These are phyloP conservation scores for Odontomyia ornata DNA, from an alignment of 2,888 invertebrate genomes.

Conservation along the genomic window DNA sequence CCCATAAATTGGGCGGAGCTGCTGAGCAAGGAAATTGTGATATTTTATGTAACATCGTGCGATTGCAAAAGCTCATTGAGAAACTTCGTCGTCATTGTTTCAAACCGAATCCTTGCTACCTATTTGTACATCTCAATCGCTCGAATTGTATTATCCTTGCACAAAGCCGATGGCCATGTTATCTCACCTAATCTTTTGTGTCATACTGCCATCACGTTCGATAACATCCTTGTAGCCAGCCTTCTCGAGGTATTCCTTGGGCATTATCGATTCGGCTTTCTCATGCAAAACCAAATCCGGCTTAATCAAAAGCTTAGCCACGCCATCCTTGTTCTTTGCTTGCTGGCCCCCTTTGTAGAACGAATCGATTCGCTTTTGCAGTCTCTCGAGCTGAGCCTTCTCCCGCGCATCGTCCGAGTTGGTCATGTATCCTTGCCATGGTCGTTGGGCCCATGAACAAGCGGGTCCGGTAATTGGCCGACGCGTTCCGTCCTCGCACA, in stretches of 20 bases:
- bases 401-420: conserved; percentile 68
- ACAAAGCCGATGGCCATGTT: not conserved
- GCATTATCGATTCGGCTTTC: conserved; percentile 65
- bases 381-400: conserved; percentile 56
- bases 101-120: too few relatives aligned
- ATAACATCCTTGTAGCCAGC: conserved; percentile 77
- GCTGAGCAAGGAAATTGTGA: too few relatives aligned
- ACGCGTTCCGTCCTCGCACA: conserved; percentile 81
- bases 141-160: too few relatives aligned
- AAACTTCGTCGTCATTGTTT: too few relatives aligned
- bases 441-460: conserved; percentile 85
- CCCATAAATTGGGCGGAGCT: too few relatives aligned
- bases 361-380: conserved; percentile 60
- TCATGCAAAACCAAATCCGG: conserved; percentile 66
- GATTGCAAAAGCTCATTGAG: too few relatives aligned
- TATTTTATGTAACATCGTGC: too few relatives aligned
- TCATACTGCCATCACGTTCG: conserved; percentile 77
- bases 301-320: conserved; percentile 69
- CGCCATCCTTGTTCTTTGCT: conserved; percentile 59
- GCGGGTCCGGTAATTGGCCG: conserved; percentile 72
- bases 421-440: conserved; percentile 82
- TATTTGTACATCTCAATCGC: too few relatives aligned
- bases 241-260: conserved; percentile 70
- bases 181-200: conserved; percentile 67
- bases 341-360: conserved; percentile 61